A percentile compares a stretch with the other conserved stretches of the same genome.
Conservation (phyloP, 2,888 invertebrate genomes). For the Acanthosepion esculentum region DNA sequence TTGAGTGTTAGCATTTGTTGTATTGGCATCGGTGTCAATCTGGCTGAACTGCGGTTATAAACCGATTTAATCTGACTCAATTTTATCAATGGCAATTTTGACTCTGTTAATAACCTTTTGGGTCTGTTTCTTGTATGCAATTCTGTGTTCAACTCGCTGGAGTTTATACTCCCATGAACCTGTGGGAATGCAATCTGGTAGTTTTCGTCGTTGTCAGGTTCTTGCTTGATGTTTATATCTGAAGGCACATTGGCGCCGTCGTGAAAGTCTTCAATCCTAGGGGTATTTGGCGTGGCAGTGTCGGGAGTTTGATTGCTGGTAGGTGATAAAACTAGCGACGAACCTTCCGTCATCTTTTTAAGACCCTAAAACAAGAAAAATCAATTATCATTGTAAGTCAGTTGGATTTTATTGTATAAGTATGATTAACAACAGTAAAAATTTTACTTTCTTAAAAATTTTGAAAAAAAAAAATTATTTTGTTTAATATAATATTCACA, state of each 20-base stretch:
- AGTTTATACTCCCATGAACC: not conserved
- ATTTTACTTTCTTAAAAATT: no score
- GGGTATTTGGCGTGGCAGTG: not conserved
- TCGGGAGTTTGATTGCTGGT: constrained; percentile 8
- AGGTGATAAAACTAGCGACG: not conserved
- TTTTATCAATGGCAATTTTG: not conserved
- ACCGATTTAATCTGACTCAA: not conserved
- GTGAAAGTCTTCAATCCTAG: not conserved
- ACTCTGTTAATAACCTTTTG: not conserved
- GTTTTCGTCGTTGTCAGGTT: not conserved
- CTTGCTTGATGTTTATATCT: not conserved
- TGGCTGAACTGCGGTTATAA: not conserved
- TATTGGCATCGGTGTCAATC: not conserved
- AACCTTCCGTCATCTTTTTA: constrained; percentile 33
- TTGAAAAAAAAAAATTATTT: no score
- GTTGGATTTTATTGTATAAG: no score
- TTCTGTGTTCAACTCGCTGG: not conserved
- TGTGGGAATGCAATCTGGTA: not conserved
- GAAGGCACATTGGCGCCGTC: not conserved
- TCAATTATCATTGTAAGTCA: no score
- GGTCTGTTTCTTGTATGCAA: not conserved
- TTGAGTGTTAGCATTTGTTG: constrained; percentile 18
- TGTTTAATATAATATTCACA: no score
- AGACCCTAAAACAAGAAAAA: not conserved
- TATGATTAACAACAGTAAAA: no score